A percentile compares a stretch with the other conserved stretches of the same genome.
These are phyloP conservation scores for Hirtodrosophila duncani DNA, from an alignment of 2,888 invertebrate genomes.

Conservation along the genomic window DNA sequence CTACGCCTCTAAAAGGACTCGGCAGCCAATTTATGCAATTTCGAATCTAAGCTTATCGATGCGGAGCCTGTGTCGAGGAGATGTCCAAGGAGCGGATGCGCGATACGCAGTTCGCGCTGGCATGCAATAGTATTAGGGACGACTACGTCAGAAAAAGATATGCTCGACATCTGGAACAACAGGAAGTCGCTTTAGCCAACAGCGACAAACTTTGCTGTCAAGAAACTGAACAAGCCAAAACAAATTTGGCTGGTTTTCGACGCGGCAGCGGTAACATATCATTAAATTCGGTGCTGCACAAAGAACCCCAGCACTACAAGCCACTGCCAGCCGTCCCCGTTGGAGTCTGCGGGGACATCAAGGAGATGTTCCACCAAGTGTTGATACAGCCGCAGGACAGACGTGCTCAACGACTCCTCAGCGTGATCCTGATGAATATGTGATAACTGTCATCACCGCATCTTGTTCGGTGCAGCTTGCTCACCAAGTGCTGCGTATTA, in stretches of 20 bases:
- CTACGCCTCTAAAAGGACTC: neutral
- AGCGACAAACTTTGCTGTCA: slow-evolving; percentile 44
- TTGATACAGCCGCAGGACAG: slow-evolving; percentile 45
- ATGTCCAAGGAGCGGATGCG: neutral
- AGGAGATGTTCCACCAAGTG: slow-evolving; percentile 58
- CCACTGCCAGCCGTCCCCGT: slow-evolving; percentile 62
- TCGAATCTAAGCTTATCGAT: slow-evolving; percentile 1
- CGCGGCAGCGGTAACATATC: slow-evolving; percentile 46
- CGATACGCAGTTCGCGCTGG: neutral
- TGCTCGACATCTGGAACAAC: neutral
- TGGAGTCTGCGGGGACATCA: slow-evolving; percentile 62
- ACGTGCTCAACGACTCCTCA: neutral
- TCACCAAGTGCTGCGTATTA: slow-evolving; percentile 4
- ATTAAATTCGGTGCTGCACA: slow-evolving; percentile 53
- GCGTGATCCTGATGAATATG: neutral
- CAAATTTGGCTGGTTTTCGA: slow-evolving; percentile 58
- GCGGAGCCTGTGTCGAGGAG: neutral
- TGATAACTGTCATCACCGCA: neutral
- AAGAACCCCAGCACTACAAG: slow-evolving; percentile 65
- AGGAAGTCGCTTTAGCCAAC: neutral
- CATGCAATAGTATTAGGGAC: neutral
- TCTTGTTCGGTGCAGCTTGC: too few species aligned
- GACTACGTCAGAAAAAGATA: slow-evolving; percentile 1
- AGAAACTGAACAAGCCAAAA: slow-evolving; percentile 56
- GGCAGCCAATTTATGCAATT: neutral